Evolutionary conservation across 2,797 vertebrate species (phyloP), one percentile per base, ranked within the genome.

Genomic region (Pelobates cultripes): DNA sequence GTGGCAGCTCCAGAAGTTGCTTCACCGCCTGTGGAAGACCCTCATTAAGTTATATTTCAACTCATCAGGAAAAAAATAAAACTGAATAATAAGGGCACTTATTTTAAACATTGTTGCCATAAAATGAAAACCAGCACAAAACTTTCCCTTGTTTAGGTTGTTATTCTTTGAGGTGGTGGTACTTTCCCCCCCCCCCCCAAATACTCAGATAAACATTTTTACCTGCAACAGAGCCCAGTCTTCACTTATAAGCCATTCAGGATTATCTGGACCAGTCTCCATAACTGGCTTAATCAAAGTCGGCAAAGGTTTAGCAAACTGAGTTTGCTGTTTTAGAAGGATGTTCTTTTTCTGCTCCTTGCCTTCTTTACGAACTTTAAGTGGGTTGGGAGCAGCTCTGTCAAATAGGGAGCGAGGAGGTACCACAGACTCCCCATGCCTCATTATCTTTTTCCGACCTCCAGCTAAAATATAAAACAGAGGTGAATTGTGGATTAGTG

Each of bases 161-260:
- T 4, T 13, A 53, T 53, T 2, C 51, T 53, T 7, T 53, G 51
- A 3, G 51, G 51, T 28, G 28, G 28, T 28, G 28, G 28, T 28
- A 28, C 28, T 28, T 28, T 28, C 28, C 2, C 2, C 28, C 28
- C 2, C 2, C 28, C 10, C 47, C 10, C 47, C 47, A 51, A 5
- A 51, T 51, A 10, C 5, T 51, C 10, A 6, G 47, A 4, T 60
- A 60, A 12, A 12, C 2, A 13, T 60, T 84, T 85, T 86, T 72
- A 97, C 97, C 96, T 97, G 97, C 77, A 98, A 91, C 86, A 98
- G 92, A 67, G 97, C 96, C 97, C 97, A 98, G 91, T 98, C 97
- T 87, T 98, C 97, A 3, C 96, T 97, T 85, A 98, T 98, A 78
- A 98, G 89, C 97, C 97, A 98, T 88, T 98, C 96, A 0, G 97